phyloP scores from a whole-genome alignment of 2,888 invertebrate genomes.

The Nematopogon swammerdamellus region DNA sequence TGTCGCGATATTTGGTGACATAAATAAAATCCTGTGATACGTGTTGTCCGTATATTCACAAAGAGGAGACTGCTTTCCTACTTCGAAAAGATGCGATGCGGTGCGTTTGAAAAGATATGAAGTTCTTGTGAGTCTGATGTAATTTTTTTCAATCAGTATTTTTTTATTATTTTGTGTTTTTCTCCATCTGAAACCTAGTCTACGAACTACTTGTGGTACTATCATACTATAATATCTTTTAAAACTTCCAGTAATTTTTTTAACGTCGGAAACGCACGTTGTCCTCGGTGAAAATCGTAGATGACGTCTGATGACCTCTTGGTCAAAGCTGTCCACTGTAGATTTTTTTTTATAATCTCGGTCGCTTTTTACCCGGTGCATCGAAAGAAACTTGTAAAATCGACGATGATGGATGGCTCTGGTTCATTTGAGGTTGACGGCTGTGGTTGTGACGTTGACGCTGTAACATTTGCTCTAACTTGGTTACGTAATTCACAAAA shows the following conservation, averaged over 20 bases:
- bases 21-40: too few species aligned
- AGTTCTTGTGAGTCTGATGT: too few species aligned
- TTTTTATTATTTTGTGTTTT: too few species aligned
- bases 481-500: too few species aligned
- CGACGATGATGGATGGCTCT: slow-evolving; percentile 2
- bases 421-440: slow-evolving; percentile 3
- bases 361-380: slow-evolving; percentile 4
- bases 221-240: slow-evolving; percentile 2
- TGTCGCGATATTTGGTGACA: too few species aligned
- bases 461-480: not conserved
- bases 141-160: too few species aligned
- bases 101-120: not conserved
- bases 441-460: slow-evolving; percentile 3
- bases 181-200: not conserved
- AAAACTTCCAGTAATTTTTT: slow-evolving; percentile 5
- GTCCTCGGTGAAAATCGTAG: slow-evolving; percentile 4
- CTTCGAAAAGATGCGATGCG: too few species aligned
- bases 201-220: not conserved
- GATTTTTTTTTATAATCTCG: not conserved
- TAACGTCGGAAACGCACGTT: slow-evolving; percentile 4
- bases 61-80: too few species aligned
- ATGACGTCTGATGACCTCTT: slow-evolving; percentile 4
- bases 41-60: too few species aligned
- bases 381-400: slow-evolving; percentile 1
- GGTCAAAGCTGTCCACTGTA: slow-evolving; percentile 4